These are phyloP conservation scores for Dasyurus viverrinus DNA, from an alignment of 2,113 vertebrate genomes.

Conservation along the genomic window DNA sequence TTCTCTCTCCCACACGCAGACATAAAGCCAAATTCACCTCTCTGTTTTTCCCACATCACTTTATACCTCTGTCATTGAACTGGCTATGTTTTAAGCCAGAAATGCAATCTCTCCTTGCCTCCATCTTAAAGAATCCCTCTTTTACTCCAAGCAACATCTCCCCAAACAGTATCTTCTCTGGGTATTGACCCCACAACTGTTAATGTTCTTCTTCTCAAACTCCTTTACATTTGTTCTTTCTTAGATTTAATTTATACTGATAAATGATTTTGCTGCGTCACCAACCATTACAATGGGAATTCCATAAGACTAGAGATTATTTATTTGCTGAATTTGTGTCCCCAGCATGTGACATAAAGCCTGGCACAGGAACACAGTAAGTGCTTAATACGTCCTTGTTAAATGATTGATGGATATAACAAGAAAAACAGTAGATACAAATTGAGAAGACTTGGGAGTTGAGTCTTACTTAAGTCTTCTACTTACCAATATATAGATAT, in stretches of 20 bases:
- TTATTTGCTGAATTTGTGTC: neutral
- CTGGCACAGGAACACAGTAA: neutral
- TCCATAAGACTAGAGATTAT: neutral
- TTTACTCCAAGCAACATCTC: neutral
- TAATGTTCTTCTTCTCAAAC: neutral
- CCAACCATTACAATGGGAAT: neutral
- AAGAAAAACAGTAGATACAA: neutral
- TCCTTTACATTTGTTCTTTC: no score
- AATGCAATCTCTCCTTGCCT: neutral
- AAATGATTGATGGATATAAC: neutral
- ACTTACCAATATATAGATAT: neutral
- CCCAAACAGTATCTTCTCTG: neutral
- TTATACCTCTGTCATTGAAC: neutral
- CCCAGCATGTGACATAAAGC: neutral
- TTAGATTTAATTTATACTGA: neutral
- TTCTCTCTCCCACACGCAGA: neutral
- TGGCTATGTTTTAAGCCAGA: neutral
- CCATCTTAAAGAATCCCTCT: neutral
- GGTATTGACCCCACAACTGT: neutral
- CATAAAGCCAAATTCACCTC: neutral
- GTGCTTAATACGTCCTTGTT: neutral
- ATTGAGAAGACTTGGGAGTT: neutral
- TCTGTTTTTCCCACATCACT: neutral
- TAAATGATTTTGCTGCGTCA: neutral
- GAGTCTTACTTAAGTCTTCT: neutral